A percentile compares a stretch with the other conserved stretches of the same genome.
These are phyloP conservation scores for Cylloceria caligata DNA, from an alignment of 2,888 invertebrate species.

Conservation along the genomic window DNA sequence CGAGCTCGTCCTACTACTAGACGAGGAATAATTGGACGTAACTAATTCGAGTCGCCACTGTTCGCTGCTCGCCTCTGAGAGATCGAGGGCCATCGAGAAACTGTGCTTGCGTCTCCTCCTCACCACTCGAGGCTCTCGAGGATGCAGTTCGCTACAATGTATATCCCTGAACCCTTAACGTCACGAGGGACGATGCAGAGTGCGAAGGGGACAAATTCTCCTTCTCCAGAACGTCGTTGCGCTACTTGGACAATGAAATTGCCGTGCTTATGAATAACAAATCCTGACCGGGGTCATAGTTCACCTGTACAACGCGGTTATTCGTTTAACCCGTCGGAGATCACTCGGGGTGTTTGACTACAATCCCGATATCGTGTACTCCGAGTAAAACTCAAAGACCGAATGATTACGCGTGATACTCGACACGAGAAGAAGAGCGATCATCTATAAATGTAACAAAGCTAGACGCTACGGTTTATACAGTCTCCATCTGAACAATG, in stretches of 20 bases:
- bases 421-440: not conserved
- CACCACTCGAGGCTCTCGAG: constrained; percentile 44
- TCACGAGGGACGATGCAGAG: constrained; percentile 11
- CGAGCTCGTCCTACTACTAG: constrained; percentile 34
- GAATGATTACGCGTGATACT: not conserved
- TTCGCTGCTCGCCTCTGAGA: constrained; percentile 34
- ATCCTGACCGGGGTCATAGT: not conserved
- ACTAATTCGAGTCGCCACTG: constrained; percentile 55
- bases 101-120: constrained; percentile 36
- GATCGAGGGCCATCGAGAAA: constrained; percentile 44
- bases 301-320: not conserved
- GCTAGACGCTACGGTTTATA: not conserved
- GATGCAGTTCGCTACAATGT: constrained; percentile 19
- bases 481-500: constrained; percentile 2
- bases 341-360: not conserved
- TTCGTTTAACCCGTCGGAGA: constrained; percentile 1
- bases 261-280: constrained; percentile 24
- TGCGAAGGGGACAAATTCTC: constrained; percentile 19
- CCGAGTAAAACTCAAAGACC: constrained; percentile 10
- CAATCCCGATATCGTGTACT: not conserved
- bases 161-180: constrained; percentile 4
- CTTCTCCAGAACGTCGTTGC: constrained; percentile 2
- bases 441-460: constrained; percentile 6
- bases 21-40: constrained; percentile 62
- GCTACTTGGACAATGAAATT: constrained; percentile 23